These are phyloP conservation scores for Heliconius hewitsoni DNA, from an alignment of 1,140 invertebrate species.

Conservation along the genomic window DNA sequence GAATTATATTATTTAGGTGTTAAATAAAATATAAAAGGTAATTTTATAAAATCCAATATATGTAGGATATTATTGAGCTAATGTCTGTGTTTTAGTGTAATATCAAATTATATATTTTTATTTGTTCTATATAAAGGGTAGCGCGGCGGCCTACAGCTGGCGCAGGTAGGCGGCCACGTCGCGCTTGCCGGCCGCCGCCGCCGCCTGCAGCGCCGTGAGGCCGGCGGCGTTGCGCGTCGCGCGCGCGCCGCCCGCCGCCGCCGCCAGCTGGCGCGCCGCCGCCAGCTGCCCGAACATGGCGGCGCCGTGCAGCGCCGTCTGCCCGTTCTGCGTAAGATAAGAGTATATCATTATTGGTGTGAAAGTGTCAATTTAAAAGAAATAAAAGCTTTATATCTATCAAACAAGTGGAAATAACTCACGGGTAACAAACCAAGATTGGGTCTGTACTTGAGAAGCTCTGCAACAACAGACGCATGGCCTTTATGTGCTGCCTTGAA, in stretches of 20 bases:
- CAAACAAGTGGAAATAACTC: constrained; percentile 56
- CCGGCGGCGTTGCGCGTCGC: constrained; percentile 86
- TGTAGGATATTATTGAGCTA: too few species aligned
- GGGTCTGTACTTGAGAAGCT: constrained; percentile 91
- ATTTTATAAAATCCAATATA: too few species aligned
- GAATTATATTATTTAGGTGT: too few species aligned
- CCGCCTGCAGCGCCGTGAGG: constrained; percentile 85
- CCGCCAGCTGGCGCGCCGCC: constrained; percentile 90
- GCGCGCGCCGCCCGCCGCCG: constrained; percentile 58
- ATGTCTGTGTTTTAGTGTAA: too few species aligned
- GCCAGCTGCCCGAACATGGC: constrained; percentile 92
- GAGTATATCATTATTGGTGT: too few species aligned
- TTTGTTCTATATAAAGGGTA: too few species aligned
- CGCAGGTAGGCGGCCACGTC: constrained; percentile 83
- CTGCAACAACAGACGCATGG: constrained; percentile 91
- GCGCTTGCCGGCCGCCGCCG: constrained; percentile 81
- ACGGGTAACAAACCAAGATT: constrained; percentile 91
- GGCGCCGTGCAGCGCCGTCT: constrained; percentile 93
- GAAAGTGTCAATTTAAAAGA: too few species aligned
- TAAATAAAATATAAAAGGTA: too few species aligned
- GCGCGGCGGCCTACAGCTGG: constrained; percentile 3
- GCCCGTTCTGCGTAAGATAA: constrained; percentile 87
- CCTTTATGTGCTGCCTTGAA: constrained; percentile 97
- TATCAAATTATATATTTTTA: too few species aligned
- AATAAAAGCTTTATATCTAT: constrained; percentile 61